A percentile compares a stretch with the other conserved stretches of the same genome.
Conservation (phyloP, 2,888 invertebrate species). For the Opisthograptis luteolata region DNA sequence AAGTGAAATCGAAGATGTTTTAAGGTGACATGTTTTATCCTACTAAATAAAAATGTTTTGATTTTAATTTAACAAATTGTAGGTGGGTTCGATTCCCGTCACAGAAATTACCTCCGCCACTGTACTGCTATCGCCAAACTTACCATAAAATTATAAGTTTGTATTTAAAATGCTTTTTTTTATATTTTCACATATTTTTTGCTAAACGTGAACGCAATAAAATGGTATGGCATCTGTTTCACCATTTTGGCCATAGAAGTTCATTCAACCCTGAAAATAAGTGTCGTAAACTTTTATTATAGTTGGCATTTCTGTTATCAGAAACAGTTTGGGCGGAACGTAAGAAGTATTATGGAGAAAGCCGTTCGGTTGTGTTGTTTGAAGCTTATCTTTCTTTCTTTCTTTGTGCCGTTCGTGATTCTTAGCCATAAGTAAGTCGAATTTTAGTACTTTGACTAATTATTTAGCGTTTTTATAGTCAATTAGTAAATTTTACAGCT, state of each 20-base stretch:
- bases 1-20: no score
- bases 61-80: no score
- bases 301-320: slow-evolving; percentile 24
- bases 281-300: slow-evolving; percentile 46
- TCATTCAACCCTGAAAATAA: slow-evolving; percentile 34
- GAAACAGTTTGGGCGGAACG: slow-evolving; percentile 7
- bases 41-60: no score
- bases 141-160: no score
- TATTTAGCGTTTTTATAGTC: not conserved
- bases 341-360: not conserved
- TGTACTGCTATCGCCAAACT: no score
- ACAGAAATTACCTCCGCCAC: no score
- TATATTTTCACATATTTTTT: no score
- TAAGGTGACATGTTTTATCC: no score
- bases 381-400: slow-evolving; percentile 1
- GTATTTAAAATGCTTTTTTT: no score
- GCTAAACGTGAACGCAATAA: no score
- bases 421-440: not conserved
- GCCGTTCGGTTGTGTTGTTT: not conserved
- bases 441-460: not conserved
- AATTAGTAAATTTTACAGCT: not conserved
- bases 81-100: no score
- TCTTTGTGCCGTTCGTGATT: slow-evolving; percentile 2
- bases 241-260: not conserved
- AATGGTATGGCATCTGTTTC: not conserved